These are phyloP conservation scores for Lithophane leautieri DNA, from an alignment of 2,888 invertebrate genomes.

Conservation along the genomic window DNA sequence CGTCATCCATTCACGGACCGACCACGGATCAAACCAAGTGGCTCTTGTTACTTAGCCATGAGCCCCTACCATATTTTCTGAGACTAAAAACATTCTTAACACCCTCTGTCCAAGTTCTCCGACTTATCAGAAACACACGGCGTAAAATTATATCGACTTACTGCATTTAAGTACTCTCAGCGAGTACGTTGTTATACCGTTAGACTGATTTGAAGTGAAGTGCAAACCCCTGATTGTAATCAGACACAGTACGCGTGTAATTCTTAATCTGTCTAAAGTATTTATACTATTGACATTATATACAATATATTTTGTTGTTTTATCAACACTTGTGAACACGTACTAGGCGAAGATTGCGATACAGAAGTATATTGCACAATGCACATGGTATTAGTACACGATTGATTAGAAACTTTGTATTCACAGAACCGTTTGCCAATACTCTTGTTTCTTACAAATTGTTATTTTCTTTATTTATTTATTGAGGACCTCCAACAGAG, in stretches of 20 bases:
- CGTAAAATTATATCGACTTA: no score
- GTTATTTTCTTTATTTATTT: background rate
- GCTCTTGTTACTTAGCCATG: no score
- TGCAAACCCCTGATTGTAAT: slow-evolving; percentile 14
- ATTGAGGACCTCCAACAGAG: no score
- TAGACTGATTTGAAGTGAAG: slow-evolving; percentile 3
- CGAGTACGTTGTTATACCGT: no score
- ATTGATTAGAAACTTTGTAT: background rate
- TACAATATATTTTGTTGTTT: background rate
- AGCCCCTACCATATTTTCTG: background rate
- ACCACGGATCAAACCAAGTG: no score
- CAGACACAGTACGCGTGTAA: background rate
- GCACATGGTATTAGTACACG: background rate
- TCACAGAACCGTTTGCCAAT: background rate
- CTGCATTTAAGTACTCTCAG: background rate
- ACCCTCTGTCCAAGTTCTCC: background rate
- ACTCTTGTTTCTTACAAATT: no score
- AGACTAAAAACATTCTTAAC: background rate
- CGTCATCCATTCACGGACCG: no score
- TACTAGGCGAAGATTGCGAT: slow-evolving; percentile 9
- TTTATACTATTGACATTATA: background rate
- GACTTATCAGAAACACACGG: background rate
- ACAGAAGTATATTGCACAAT: slow-evolving; percentile 15
- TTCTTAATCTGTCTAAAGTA: slow-evolving; percentile 3
- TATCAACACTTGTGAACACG: slow-evolving; percentile 32